phyloP scores from a whole-genome alignment of 2,113 vertebrate species.

The Silurus asotus region DNA sequence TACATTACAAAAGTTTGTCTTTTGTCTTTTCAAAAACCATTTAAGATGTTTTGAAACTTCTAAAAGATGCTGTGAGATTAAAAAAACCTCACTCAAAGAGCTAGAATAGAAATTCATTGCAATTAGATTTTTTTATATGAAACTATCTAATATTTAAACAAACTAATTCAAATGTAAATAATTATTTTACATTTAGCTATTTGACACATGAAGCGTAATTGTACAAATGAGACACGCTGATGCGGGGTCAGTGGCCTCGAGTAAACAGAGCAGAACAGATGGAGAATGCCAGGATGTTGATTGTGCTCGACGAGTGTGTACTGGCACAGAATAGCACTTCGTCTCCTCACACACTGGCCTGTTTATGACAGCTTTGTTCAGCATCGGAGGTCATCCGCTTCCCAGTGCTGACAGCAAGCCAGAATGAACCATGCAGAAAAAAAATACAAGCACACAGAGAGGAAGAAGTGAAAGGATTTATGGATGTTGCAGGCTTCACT shows the following conservation, averaged over 20 bases:
- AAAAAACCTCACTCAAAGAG: too few relatives aligned
- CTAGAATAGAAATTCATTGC: too few relatives aligned
- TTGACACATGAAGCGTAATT: neutral
- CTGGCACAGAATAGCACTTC: neutral
- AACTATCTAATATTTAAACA: too few relatives aligned
- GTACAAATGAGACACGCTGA: neutral
- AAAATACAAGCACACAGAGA: neutral
- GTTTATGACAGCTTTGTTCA: constrained; percentile 26
- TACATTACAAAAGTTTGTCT: too few relatives aligned
- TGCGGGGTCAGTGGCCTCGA: neutral
- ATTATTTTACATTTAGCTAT: too few relatives aligned
- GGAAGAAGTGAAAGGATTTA: neutral
- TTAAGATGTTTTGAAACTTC: too few relatives aligned
- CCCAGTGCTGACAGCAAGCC: neutral
- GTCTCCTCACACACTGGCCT: constrained; percentile 15
- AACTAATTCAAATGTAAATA: too few relatives aligned
- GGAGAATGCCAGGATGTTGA: constrained; percentile 21
- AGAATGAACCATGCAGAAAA: neutral
- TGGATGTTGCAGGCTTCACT: neutral
- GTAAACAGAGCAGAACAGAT: constrained; percentile 18
- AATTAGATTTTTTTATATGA: too few relatives aligned
- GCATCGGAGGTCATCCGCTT: constrained; percentile 9
- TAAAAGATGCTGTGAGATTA: too few relatives aligned
- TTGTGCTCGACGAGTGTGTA: neutral
- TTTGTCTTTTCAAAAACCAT: too few relatives aligned